Percentiles rank a stretch among this genome's conserved stretches.
phyloP scores from a whole-genome alignment of 2,113 vertebrate species.

The Barbus barbus region DNA sequence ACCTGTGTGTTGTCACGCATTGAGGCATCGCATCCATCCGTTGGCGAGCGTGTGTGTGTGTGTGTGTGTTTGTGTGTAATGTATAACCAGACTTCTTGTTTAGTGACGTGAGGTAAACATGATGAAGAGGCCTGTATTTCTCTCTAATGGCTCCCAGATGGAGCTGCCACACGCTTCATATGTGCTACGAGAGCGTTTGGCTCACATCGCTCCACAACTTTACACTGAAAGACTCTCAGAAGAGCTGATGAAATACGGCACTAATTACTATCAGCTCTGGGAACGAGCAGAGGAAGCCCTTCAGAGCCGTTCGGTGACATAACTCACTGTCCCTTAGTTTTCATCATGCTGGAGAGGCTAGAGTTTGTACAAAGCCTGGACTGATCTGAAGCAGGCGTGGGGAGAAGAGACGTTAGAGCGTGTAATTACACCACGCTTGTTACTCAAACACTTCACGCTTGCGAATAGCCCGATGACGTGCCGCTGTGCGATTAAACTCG shows the following conservation, averaged over 20 bases:
- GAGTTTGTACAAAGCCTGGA: background rate
- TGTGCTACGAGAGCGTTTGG: background rate
- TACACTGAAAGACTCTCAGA: background rate
- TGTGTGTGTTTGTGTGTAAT: background rate
- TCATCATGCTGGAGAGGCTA: background rate
- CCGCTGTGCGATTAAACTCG: background rate
- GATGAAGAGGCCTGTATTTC: background rate
- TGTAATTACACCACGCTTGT: no score
- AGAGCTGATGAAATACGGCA: background rate
- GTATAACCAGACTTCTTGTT: background rate
- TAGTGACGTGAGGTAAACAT: constrained; percentile 22
- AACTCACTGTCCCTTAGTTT: background rate
- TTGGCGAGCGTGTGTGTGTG: background rate
- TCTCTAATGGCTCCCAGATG: constrained; percentile 8
- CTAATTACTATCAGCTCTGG: no score
- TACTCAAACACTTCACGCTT: background rate
- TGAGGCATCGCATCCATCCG: background rate
- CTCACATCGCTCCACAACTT: constrained; percentile 19
- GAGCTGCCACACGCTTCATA: no score
- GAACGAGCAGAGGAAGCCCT: background rate
- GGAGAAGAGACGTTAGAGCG: background rate
- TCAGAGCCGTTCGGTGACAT: background rate
- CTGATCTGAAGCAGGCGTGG: background rate
- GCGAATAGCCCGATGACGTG: background rate
- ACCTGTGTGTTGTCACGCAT: background rate